Evolutionary conservation across 1,140 invertebrate species (phyloP).

Genomic region (Drosophila triauraria): DNA sequence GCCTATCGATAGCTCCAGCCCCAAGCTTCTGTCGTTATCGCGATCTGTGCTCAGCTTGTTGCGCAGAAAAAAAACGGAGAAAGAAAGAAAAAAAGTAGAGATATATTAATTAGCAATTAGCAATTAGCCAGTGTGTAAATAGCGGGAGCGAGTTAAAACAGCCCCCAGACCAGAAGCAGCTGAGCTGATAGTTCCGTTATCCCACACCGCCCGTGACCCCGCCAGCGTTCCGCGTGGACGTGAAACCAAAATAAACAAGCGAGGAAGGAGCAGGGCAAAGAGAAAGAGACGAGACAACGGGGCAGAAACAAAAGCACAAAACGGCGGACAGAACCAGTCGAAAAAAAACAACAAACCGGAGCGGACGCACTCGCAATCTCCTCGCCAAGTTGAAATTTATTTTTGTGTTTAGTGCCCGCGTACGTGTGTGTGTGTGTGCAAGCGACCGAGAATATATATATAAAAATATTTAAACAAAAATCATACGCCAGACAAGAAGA

Average conservation of each 20-base stretch:
- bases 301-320: conserved; percentile 49
- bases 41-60: conserved; percentile 39
- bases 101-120: conserved; percentile 66
- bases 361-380: conserved; percentile 43
- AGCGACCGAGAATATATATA: conserved; percentile 32
- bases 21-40: conserved; percentile 8
- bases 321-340: conserved; percentile 55
- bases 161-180: conserved; percentile 30
- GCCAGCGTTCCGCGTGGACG: conserved; percentile 23
- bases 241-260: conserved; percentile 69
- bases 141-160: conserved; percentile 42
- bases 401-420: conserved; percentile 62
- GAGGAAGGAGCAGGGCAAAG: conserved; percentile 23
- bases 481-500: conserved; percentile 59
- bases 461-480: conserved; percentile 75
- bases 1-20: background rate
- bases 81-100: conserved; percentile 33
- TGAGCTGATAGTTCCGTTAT: conserved; percentile 36
- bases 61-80: conserved; percentile 50
- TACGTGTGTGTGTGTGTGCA: conserved; percentile 14
- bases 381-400: conserved; percentile 62
- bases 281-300: conserved; percentile 30
- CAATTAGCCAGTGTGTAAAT: conserved; percentile 45
- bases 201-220: conserved; percentile 10
- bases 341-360: conserved; percentile 68